These are phyloP conservation scores for Craseonycteris thonglongyai DNA, from an alignment of 2,113 vertebrate genomes.

Conservation along the genomic window DNA sequence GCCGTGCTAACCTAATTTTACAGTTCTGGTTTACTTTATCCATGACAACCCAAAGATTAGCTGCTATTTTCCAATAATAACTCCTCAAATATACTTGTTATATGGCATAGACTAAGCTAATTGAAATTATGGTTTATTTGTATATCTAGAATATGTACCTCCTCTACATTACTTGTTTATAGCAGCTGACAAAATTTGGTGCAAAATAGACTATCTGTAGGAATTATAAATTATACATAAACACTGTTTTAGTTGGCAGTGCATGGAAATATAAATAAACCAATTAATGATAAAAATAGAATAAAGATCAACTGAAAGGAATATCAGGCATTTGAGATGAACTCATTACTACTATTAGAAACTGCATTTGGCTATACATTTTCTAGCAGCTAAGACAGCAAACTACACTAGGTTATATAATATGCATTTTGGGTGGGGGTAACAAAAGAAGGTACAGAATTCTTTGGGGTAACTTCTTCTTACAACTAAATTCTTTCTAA, in stretches of 20 bases:
- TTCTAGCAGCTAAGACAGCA: not conserved
- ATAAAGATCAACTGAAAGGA: not conserved
- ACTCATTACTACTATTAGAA: not conserved
- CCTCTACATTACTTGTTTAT: not conserved
- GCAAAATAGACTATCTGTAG: not conserved
- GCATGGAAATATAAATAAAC: not conserved
- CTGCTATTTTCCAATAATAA: not conserved
- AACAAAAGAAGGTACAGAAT: not conserved
- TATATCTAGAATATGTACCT: not conserved
- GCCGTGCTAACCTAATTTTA: not conserved
- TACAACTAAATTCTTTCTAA: not conserved
- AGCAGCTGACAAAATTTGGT: not conserved
- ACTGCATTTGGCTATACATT: not conserved
- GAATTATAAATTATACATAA: not conserved
- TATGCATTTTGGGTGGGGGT: not conserved
- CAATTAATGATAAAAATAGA: not conserved
- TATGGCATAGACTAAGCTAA: not conserved
- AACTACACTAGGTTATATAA: not conserved
- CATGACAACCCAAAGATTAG: not conserved
- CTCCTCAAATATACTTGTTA: not conserved
- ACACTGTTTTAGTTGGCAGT: not conserved
- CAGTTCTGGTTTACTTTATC: not conserved
- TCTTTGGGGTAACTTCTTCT: not conserved
- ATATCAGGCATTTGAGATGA: not conserved
- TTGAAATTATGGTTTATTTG: slow-evolving; percentile 19